Base-by-base conservation (phyloP, 2,888 invertebrate genomes). In the Ceriagrion tenellum region DNA sequence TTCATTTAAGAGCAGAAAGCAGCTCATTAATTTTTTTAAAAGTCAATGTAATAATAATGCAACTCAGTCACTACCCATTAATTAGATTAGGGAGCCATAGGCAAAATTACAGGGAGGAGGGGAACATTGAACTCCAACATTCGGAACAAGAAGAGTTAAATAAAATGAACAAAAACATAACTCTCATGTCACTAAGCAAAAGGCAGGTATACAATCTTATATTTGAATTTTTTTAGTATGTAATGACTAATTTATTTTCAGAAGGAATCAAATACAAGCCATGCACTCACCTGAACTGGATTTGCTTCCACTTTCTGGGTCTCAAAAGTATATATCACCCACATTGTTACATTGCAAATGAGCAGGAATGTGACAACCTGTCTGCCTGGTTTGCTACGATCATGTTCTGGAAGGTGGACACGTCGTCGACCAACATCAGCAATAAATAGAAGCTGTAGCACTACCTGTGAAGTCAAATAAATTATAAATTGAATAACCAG, bases 331-430 rank as follows among this genome's bases (percentile, higher is more conserved):
- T 99, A 99, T 96, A 99, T 99, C 96, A 99, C 98, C 98, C 99
- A 99, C 98, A 99, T 98, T 96, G 99, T 99, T 96, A 99, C 98
- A 97, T 99, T 99, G 97, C 99, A 99, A 96, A 99, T 99, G 95
- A 99, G 98, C 95, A 99, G 97, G 97, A 99, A 99, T 95, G 99
- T 99, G 96, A 99, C 99, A 95, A 99, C 98, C 97, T 99, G 99
- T 95, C 99, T 98, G 0, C 99, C 99, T 0, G 99, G 99, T 97
- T 99, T 99, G 97, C 98, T 98, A 96, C 98, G 98, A 97, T 99
- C 99, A 96, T 99, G 99, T 96, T 99, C 99, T 0, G 99, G 99
- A 95, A 99, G 97, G 96, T 99, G 98, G 40, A 99, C 99, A 95
- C 99, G 98, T 96, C 99, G 98, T 89, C 99, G 98, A 35, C 99